phyloP scores from a whole-genome alignment of 2,113 vertebrate species.

The Lophius piscatorius region DNA sequence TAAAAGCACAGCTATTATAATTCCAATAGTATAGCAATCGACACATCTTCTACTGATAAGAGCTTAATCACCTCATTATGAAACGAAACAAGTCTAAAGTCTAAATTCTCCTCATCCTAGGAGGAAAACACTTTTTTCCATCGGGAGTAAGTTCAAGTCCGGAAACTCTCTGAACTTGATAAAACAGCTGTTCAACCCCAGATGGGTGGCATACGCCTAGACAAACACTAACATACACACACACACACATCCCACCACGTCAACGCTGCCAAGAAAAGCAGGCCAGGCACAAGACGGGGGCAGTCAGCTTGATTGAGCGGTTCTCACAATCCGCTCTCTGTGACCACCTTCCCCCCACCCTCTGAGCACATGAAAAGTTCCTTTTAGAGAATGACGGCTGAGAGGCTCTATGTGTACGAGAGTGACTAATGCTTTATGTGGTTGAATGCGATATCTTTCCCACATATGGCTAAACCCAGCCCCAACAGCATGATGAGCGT shows the following conservation, averaged over 20 bases:
- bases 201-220: constrained; percentile 63
- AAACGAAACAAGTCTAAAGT: too few relatives aligned
- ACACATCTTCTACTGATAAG: neutral
- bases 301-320: constrained; percentile 58
- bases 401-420: constrained; percentile 27
- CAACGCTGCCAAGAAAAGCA: constrained; percentile 77
- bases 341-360: constrained; percentile 62
- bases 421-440: constrained; percentile 41
- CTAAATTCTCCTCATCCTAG: constrained; percentile 7
- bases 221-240: constrained; percentile 60
- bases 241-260: constrained; percentile 49
- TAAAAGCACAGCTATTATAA: constrained; percentile 9
- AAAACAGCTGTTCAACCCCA: constrained; percentile 72
- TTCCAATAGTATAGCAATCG: neutral
- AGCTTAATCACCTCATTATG: too few relatives aligned
- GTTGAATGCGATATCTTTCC: too few relatives aligned
- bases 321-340: constrained; percentile 75
- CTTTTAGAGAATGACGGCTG: constrained; percentile 63
- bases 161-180: constrained; percentile 66
- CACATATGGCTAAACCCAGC: too few relatives aligned
- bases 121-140: constrained; percentile 23
- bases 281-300: constrained; percentile 69
- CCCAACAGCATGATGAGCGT: too few relatives aligned
- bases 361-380: constrained; percentile 61
- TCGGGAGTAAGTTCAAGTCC: constrained; percentile 17